A percentile compares a stretch with the other conserved stretches of the same genome.
Evolutionary conservation across 2,113 vertebrate species (phyloP).

Genomic region (Pitta sordida): DNA sequence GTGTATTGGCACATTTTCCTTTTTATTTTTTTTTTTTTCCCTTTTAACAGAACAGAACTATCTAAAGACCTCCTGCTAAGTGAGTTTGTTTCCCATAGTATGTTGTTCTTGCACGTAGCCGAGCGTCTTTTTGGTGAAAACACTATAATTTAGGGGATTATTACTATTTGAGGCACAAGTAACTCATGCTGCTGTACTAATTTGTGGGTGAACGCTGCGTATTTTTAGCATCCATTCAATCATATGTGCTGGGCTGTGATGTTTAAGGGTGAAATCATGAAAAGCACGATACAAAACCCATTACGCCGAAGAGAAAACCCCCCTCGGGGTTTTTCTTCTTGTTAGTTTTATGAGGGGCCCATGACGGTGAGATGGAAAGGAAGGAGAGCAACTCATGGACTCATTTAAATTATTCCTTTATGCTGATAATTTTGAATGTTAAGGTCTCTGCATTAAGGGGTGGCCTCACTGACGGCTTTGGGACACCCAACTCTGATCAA

Average conservation of each 20-base stretch:
- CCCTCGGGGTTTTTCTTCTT: slow-evolving; percentile 4
- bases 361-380: background rate
- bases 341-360: background rate
- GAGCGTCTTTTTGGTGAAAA: slow-evolving; percentile 25
- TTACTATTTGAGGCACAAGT: slow-evolving; percentile 23
- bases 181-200: slow-evolving; percentile 32
- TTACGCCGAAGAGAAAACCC: background rate
- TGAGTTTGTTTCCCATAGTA: slow-evolving; percentile 1
- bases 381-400: background rate
- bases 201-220: slow-evolving; percentile 33
- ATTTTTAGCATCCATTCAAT: slow-evolving; percentile 57
- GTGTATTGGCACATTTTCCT: background rate
- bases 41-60: background rate
- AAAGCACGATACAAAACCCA: background rate
- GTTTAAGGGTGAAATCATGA: slow-evolving; percentile 15
- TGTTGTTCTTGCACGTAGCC: background rate
- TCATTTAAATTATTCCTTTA: background rate
- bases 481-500: background rate
- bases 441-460: background rate
- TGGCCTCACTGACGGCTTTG: background rate
- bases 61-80: slow-evolving; percentile 34
- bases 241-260: slow-evolving; percentile 18
- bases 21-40: background rate
- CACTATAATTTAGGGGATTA: slow-evolving; percentile 23
- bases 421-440: background rate